Evolutionary conservation across 37 sponge, comb jelly and placozoan species (phyloP).

Genomic region (Agelas oroides): DNA sequence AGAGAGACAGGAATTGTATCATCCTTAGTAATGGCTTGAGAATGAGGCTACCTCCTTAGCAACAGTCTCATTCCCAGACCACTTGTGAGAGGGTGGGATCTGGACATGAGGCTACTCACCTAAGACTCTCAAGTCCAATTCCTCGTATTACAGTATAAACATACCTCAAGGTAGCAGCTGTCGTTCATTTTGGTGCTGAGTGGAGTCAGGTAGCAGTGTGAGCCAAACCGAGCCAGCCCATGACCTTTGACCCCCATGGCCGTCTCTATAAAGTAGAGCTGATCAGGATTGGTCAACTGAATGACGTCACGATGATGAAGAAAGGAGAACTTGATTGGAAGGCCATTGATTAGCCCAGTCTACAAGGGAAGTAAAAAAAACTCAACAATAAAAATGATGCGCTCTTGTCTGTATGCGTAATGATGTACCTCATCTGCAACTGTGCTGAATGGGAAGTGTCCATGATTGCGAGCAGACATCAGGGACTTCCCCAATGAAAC

Average conservation of each 20-base stretch:
- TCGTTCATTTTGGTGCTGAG: constrained; percentile 81
- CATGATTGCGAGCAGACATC: constrained; percentile 40
- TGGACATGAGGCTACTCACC: too few species aligned
- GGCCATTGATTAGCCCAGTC: constrained; percentile 61
- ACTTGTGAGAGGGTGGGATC: too few species aligned
- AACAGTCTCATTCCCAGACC: too few species aligned
- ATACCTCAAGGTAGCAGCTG: constrained; percentile 79
- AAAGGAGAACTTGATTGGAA: constrained; percentile 79
- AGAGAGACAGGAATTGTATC: too few species aligned
- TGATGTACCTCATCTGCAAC: constrained; percentile 71
- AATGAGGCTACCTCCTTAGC: too few species aligned
- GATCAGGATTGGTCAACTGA: constrained; percentile 71
- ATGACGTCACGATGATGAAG: constrained; percentile 45
- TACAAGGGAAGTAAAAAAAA: constrained; percentile 16
- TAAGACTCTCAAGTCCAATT: too few species aligned
- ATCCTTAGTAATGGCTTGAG: too few species aligned
- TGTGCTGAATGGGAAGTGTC: constrained; percentile 79
- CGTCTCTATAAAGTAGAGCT: constrained; percentile 86
- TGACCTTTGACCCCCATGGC: constrained; percentile 84
- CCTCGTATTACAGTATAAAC: too few species aligned
- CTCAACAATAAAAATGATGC: too few species aligned
- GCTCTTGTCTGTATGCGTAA: too few species aligned
- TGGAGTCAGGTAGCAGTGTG: constrained; percentile 82
- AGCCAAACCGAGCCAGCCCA: constrained; percentile 79
- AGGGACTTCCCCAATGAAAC: constrained; percentile 51